Evolutionary conservation across 2,888 invertebrate species (phyloP).

Genomic region (Drosophila kanekoi): DNA sequence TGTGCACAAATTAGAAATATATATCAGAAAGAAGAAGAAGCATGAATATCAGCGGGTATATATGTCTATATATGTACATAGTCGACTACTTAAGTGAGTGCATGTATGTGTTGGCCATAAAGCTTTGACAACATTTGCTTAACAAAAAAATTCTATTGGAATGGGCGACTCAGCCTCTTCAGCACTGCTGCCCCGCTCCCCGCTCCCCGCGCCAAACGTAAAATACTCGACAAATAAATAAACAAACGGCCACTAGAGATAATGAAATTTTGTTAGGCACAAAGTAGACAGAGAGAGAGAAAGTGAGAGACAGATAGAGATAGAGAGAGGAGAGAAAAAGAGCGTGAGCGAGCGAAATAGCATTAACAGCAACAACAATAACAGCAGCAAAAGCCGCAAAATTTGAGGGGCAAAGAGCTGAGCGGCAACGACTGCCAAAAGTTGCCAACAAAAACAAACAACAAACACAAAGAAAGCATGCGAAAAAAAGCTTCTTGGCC

Average conservation of each 20-base stretch:
- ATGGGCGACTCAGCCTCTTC: not conserved
- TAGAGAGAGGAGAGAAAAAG: not conserved
- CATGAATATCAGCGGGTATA: not conserved
- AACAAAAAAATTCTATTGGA: slow-evolving; percentile 1
- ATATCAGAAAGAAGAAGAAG: not conserved
- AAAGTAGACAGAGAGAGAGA: slow-evolving; percentile 14
- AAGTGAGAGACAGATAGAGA: not conserved
- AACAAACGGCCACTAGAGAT: slow-evolving; percentile 72
- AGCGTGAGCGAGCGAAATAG: slow-evolving; percentile 15
- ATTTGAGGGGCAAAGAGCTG: slow-evolving; percentile 42
- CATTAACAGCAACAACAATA: slow-evolving; percentile 29
- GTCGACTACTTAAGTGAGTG: slow-evolving; percentile 3
- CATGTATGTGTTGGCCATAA: slow-evolving; percentile 18
- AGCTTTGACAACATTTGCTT: slow-evolving; percentile 36
- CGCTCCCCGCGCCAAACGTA: slow-evolving; percentile 1
- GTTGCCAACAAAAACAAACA: slow-evolving; percentile 69
- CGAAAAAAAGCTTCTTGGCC: slow-evolving; percentile 51
- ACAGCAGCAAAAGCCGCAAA: slow-evolving; percentile 57
- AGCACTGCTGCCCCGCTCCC: no score
- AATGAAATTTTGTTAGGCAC: slow-evolving; percentile 64
- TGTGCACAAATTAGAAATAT: not conserved
- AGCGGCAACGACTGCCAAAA: slow-evolving; percentile 42
- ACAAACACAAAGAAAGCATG: slow-evolving; percentile 56
- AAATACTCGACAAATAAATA: slow-evolving; percentile 66
- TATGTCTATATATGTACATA: not conserved